Evolutionary conservation across 2,888 invertebrate species (phyloP), one percentile per base, ranked within the genome.

Genomic region (Tryphoninae sp.): DNA sequence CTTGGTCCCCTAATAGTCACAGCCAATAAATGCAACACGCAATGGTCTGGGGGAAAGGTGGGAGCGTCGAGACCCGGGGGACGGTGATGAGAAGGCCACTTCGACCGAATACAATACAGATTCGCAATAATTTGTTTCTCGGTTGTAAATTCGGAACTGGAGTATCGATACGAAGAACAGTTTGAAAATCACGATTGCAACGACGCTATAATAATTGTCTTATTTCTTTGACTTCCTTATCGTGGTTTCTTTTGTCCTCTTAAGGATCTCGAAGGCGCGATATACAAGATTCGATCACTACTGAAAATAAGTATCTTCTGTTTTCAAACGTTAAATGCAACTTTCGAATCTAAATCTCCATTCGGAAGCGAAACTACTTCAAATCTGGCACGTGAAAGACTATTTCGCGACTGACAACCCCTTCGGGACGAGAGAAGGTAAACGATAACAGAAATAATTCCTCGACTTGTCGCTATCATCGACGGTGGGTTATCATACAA

Each of bases 1-100:
- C 86, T 92, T 92, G 92, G 91, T 92, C 92, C 92, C 91, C 90
- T 90, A 91, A 87, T 85, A 89, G 89, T 92, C 92, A 92, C 92
- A 92, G 92, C 91, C 92, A 89, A 89, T 89, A 91, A 92, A 92
- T 92, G 91, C 91, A 91, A 90, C 87, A 86, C 90, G 90, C 89
- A 80, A 80, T 81, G 79, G 77, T 80, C 80, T 76, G 61, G 59
- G 59, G 67, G 19, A 23, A 13, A 6, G 26, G 42, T 33, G 55
- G 45, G 68, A 68, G 26, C 23, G 45, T 23, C 8, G 45, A 55
- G 64, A 19, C 19, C n/a, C 4, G 19, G 59, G 65, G 33, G 19
- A 26, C 26, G 42, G 49, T 53, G 69, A 80, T 73, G 59, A 80
- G 74, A 84, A 84, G 85, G 85, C 83, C 85, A 84, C 84, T 78